Base-by-base conservation (phyloP, 2,888 invertebrate species). In the Drosophila sordidapex region DNA sequence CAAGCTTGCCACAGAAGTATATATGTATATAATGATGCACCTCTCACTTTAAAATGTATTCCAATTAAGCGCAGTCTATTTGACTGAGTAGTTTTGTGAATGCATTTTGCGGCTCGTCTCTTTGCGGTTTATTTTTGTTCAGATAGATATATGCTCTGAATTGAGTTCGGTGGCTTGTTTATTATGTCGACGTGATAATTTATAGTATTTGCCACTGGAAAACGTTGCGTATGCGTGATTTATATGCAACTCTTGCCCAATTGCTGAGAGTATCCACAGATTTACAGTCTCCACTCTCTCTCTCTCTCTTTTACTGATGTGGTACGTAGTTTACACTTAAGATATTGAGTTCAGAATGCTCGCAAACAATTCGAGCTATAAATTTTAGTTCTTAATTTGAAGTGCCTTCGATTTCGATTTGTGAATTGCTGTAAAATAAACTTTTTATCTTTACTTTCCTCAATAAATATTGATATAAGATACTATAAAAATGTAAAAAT, bases 201-300 rank as follows among this genome's bases (percentile, higher is more conserved):
- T 85, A 85, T 85, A 48, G 70, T 76, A 65, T 74, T 75, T 73
- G 59, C 33, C 69, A 69, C 40, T 72, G 86, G 75, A 60, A 69
- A 38, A 54, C 87, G 79, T 61, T 82, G 85, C 89, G 85, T 89
- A 86, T 86, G 66, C 87, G 82, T 86, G 87, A 86, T 87, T 86
- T 87, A 87, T 89, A 36, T 35, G 40, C 49, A 53, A 35, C 49
- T 73, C 56, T 73, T 61, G 52, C 60, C 68, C 62, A 43, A 65
- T 58, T 29, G 51, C 13, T 15, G 51, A 33, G 59, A 35, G 35
- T 53, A 65, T 72, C 51, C 62, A 49, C 73, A 68, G 72, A 67
- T 59, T 71, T 76, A 71, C 72, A 67, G 68, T 35, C 27, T 48
- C 13, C 0, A 40, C 21, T 27, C 18, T 7, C 11, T 8, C 4